Percentiles rank a stretch among this genome's conserved stretches.
phyloP scores from a whole-genome alignment of 2,113 vertebrate species.

The Tachuris rubrigastra region DNA sequence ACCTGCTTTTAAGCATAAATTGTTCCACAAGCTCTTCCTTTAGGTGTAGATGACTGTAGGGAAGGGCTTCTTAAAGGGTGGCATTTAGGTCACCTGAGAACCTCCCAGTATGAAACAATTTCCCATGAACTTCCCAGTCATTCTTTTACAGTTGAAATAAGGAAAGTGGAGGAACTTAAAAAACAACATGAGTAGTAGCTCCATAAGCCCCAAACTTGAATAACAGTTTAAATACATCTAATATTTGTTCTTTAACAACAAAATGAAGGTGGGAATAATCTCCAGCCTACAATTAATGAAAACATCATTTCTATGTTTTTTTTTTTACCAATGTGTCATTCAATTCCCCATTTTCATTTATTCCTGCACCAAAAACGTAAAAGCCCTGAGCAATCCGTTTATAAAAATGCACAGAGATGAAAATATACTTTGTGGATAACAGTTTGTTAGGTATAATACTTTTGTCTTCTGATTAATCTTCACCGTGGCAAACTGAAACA shows the following conservation, averaged over 20 bases:
- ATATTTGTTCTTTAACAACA: not conserved
- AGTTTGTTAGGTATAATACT: not conserved
- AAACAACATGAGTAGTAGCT: not conserved
- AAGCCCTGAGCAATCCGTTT: not conserved
- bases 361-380: not conserved
- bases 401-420: not conserved
- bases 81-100: not conserved
- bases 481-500: constrained; percentile 5
- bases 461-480: not conserved
- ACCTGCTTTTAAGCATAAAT: not conserved
- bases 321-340: not conserved
- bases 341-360: not conserved
- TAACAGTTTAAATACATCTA: not conserved
- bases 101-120: not conserved
- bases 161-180: not conserved
- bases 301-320: not conserved
- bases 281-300: not conserved
- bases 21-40: not conserved
- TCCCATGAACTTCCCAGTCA: not conserved
- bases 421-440: not conserved
- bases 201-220: not conserved
- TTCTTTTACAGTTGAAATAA: not conserved
- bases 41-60: not conserved
- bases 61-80: not conserved
- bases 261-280: not conserved